phyloP scores from a whole-genome alignment of 53 echinoderm and acorn worm species.

The Astropecten irregularis region DNA sequence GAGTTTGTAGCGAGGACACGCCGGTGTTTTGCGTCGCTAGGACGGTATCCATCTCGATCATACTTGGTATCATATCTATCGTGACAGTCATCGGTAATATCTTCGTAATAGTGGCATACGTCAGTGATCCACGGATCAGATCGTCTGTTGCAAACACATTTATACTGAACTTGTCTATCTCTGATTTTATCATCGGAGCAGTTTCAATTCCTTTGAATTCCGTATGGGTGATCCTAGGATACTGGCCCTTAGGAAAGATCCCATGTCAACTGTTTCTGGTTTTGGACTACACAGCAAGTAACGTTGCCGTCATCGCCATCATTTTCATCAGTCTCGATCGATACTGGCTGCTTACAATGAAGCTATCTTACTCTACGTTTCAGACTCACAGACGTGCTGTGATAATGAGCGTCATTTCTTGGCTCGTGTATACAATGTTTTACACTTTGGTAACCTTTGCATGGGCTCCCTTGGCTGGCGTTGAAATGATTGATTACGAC shows the following conservation, averaged over 20 bases:
- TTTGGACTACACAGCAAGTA: conserved; percentile 67
- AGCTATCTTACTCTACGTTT: conserved; percentile 71
- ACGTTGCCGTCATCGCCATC: conserved; percentile 69
- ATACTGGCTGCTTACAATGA: conserved; percentile 88
- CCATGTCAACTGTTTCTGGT: conserved; percentile 65
- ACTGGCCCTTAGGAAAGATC: conserved; percentile 63
- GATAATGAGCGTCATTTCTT: conserved; percentile 18
- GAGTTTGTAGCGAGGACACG: conserved; percentile 9
- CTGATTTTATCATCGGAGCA: conserved; percentile 71
- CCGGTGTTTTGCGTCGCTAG: conserved; percentile 3
- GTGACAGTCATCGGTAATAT: conserved; percentile 75
- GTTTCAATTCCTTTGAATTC: conserved; percentile 71
- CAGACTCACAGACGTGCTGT: conserved; percentile 59
- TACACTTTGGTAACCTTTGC: conserved; percentile 64
- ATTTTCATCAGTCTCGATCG: conserved; percentile 87
- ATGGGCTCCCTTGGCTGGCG: conserved; percentile 48
- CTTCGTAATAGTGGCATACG: conserved; percentile 64
- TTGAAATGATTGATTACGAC: conserved; percentile 41
- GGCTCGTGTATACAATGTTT: conserved; percentile 54
- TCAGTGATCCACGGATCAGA: conserved; percentile 63
- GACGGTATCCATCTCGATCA: conserved; percentile 3
- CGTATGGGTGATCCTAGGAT: conserved; percentile 44
- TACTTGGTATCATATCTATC: conserved; percentile 44
- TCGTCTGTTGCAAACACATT: conserved; percentile 61
- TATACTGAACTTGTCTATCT: conserved; percentile 76